Percentiles rank a stretch among this genome's conserved stretches.
These are phyloP conservation scores for Polymixis lichenea DNA, from an alignment of 2,888 invertebrate species.

Conservation along the genomic window DNA sequence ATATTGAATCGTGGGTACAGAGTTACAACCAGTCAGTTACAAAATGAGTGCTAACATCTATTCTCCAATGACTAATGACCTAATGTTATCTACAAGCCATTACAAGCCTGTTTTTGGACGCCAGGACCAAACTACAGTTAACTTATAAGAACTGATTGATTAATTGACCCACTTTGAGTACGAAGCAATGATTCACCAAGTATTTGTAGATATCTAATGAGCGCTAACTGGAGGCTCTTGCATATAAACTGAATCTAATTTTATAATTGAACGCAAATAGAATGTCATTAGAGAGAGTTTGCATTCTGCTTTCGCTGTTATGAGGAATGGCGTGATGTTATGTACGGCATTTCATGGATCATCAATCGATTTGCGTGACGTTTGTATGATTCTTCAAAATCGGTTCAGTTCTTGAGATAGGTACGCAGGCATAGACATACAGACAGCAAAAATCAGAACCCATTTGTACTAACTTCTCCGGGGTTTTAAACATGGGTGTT, in stretches of 20 bases:
- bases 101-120: conserved; percentile 38
- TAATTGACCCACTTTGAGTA: conserved; percentile 62
- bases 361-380: conserved; percentile 7
- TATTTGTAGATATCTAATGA: conserved; percentile 50
- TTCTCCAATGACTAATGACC: conserved; percentile 17
- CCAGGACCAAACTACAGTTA: conserved; percentile 38
- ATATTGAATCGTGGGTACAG: too few species aligned
- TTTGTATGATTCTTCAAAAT: conserved; percentile 10
- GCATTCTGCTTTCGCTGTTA: conserved; percentile 40
- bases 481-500: background rate
- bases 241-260: conserved; percentile 48
- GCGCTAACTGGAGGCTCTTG: conserved; percentile 36
- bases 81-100: conserved; percentile 40
- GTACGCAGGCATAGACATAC: too few species aligned
- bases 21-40: too few species aligned
- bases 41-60: background rate
- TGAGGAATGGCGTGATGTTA: conserved; percentile 29
- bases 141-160: conserved; percentile 58
- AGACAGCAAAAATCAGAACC: background rate
- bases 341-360: conserved; percentile 21
- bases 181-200: conserved; percentile 55
- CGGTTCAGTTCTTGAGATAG: background rate
- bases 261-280: conserved; percentile 16
- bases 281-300: conserved; percentile 35
- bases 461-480: background rate